Conservation (phyloP, 2,113 vertebrate species). For the Tetraodon nigroviridis region DNA sequence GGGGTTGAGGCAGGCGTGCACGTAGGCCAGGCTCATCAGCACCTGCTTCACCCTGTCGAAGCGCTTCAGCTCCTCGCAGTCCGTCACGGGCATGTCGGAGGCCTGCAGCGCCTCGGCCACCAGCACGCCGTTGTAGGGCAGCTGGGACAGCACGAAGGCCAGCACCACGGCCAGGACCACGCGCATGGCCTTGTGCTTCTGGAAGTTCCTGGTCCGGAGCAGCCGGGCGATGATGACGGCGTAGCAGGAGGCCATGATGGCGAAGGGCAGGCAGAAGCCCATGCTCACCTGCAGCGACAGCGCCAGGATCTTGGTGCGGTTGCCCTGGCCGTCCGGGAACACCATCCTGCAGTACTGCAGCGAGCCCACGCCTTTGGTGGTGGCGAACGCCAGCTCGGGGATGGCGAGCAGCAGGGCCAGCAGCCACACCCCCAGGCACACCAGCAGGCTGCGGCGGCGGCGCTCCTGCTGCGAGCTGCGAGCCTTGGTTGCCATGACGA, state of each 20-base stretch:
- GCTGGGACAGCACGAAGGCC: constrained; percentile 79
- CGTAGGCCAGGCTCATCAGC: constrained; percentile 80
- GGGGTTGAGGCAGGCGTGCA: constrained; percentile 87
- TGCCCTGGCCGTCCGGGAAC: constrained; percentile 50
- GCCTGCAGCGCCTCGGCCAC: constrained; percentile 71
- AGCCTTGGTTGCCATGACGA: constrained; percentile 73
- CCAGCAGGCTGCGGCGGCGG: constrained; percentile 71
- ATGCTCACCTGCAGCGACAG: constrained; percentile 77
- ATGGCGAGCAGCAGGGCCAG: constrained; percentile 66
- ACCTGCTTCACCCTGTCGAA: constrained; percentile 74
- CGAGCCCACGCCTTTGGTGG: neutral
- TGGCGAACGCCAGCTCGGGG: constrained; percentile 80
- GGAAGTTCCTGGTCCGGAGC: constrained; percentile 76
- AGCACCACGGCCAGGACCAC: constrained; percentile 79
- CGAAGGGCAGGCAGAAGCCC: constrained; percentile 82
- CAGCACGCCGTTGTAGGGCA: constrained; percentile 81
- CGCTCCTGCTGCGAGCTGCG: constrained; percentile 67
- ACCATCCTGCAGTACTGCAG: constrained; percentile 69
- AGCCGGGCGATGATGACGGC: constrained; percentile 77
- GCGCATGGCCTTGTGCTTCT: constrained; percentile 83
- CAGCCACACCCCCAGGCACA: constrained; percentile 77
- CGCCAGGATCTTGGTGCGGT: constrained; percentile 63
- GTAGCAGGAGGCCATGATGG: constrained; percentile 84
- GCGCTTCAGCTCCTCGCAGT: constrained; percentile 57
- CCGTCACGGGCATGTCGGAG: constrained; percentile 30